Percentiles rank a stretch among this genome's conserved stretches.
phyloP scores from a whole-genome alignment of 2,797 vertebrate species.

The Phoxinus dragarum region DNA sequence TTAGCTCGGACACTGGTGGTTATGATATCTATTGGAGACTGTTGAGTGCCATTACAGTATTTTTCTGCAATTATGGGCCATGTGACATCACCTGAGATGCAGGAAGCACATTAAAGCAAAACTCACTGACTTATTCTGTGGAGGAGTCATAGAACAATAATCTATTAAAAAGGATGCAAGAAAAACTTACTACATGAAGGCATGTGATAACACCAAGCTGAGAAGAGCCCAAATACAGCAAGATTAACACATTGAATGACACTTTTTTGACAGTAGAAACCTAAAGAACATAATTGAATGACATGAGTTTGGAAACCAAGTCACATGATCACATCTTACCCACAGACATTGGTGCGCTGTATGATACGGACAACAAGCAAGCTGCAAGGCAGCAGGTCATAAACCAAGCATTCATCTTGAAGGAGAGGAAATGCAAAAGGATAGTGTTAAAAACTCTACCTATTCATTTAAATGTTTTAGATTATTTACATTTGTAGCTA shows the following conservation, averaged over 20 bases:
- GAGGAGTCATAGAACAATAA: too few species aligned
- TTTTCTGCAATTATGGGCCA: conserved; percentile 57
- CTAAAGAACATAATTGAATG: neutral
- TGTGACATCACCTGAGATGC: conserved; percentile 55
- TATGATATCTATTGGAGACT: conserved; percentile 79
- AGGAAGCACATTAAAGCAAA: neutral
- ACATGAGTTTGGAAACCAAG: neutral
- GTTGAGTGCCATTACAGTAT: conserved; percentile 66
- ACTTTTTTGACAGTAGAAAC: neutral
- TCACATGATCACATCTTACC: conserved; percentile 47
- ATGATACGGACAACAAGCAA: conserved; percentile 34
- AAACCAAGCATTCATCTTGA: conserved; percentile 65
- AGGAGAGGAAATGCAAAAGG: neutral
- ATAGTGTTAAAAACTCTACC: neutral
- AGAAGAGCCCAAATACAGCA: neutral
- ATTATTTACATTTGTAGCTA: too few species aligned
- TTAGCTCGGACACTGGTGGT: neutral
- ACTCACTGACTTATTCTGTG: neutral
- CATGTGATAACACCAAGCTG: conserved; percentile 73
- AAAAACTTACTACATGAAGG: conserved; percentile 70
- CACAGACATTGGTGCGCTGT: fast-evolving
- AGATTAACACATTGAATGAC: neutral
- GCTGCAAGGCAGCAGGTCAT: conserved; percentile 56
- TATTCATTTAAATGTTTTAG: too few species aligned
- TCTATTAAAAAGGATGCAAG: neutral